Percentiles rank a stretch among this genome's conserved stretches.
Conservation (phyloP, 1,140 invertebrate species). For the Mercenaria mercenaria region DNA sequence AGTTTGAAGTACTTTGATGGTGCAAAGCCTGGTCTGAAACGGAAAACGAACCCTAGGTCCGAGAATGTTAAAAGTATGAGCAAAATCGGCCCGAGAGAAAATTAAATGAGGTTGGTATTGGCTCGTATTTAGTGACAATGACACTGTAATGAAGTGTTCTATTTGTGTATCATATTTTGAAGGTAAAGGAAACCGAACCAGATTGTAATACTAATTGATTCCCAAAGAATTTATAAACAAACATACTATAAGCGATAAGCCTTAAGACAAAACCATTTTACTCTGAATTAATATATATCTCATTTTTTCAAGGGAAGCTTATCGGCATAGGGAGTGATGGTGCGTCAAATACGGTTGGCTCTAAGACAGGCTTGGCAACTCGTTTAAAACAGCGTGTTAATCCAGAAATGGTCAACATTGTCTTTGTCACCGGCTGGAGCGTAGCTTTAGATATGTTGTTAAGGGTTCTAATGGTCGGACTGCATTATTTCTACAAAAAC, state of each 20-base stretch:
- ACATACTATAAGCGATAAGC: too few relatives aligned
- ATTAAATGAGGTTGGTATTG: background rate
- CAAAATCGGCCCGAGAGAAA: background rate
- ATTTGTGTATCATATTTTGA: background rate
- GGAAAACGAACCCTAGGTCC: background rate
- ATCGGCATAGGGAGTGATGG: slow-evolving; percentile 35
- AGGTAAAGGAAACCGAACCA: background rate
- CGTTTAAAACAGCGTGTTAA: background rate
- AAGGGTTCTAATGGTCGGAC: slow-evolving; percentile 60
- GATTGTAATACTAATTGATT: too few relatives aligned
- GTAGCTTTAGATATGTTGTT: slow-evolving; percentile 57
- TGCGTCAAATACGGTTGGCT: slow-evolving; percentile 26
- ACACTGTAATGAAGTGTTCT: background rate
- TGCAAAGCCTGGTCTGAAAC: background rate
- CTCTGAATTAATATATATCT: background rate
- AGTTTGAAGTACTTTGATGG: background rate
- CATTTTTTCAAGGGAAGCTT: slow-evolving; percentile 22
- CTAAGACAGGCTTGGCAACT: background rate
- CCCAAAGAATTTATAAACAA: too few relatives aligned
- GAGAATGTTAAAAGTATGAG: background rate
- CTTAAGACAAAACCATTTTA: background rate
- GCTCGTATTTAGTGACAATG: background rate
- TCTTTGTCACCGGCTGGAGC: slow-evolving; percentile 58
- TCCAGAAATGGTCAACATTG: slow-evolving; percentile 61
- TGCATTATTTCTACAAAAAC: slow-evolving; percentile 64